phyloP scores from a whole-genome alignment of 2,797 vertebrate genomes.

The Limosa lapponica region DNA sequence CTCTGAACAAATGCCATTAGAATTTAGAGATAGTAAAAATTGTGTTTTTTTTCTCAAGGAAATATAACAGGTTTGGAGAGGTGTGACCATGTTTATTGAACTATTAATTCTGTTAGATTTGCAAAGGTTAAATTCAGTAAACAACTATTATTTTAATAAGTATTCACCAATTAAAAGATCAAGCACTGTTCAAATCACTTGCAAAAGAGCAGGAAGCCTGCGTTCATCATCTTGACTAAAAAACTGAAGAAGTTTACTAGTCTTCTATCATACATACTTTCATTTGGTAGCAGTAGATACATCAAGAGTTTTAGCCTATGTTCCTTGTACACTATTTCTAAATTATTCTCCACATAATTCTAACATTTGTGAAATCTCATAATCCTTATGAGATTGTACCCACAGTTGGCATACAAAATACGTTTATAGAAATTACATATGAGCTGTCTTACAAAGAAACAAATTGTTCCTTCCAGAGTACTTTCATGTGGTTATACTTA shows the following conservation, averaged over 20 bases:
- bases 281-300: background rate
- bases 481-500: background rate
- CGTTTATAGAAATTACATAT: background rate
- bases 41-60: background rate
- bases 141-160: background rate
- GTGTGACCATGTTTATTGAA: background rate
- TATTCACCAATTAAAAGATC: background rate
- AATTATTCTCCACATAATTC: background rate
- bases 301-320: background rate
- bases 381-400: background rate
- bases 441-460: background rate
- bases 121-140: background rate
- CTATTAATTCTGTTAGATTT: background rate
- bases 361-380: background rate
- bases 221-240: background rate
- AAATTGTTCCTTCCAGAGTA: background rate
- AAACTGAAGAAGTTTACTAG: background rate
- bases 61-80: background rate
- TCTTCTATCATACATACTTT: background rate
- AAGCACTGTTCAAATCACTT: background rate
- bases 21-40: background rate
- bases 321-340: background rate
- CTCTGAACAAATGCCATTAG: background rate
- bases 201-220: background rate
- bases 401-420: background rate